phyloP scores from a whole-genome alignment of 2,888 invertebrate species.

The Belgica antarctica region DNA sequence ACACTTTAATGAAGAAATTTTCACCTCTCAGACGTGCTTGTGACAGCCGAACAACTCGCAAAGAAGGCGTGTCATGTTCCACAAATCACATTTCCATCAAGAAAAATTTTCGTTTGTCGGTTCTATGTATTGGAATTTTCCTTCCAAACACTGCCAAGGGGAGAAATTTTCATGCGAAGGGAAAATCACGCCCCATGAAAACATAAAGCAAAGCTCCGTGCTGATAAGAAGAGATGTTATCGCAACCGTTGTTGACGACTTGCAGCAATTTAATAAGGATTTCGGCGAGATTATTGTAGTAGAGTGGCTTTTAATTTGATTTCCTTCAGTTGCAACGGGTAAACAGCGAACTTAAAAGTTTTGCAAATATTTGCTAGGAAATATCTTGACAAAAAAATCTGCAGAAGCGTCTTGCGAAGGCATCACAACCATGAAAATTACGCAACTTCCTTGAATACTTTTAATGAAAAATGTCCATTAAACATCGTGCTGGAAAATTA shows the following conservation, averaged over 20 bases:
- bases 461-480: conserved; percentile 26
- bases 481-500: background rate
- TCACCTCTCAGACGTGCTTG: background rate
- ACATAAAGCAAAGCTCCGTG: background rate
- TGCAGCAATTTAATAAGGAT: too few relatives aligned
- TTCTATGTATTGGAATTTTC: conserved; percentile 13
- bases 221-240: background rate
- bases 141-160: background rate
- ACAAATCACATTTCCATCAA: conserved; percentile 15
- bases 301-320: background rate
- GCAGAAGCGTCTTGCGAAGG: background rate
- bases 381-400: too few relatives aligned
- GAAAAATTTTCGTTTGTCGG: background rate
- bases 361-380: too few relatives aligned
- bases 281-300: too few relatives aligned
- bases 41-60: background rate
- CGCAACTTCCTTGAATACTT: background rate
- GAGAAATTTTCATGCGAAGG: background rate
- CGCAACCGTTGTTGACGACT: too few relatives aligned
- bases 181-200: conserved; percentile 22
- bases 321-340: background rate
- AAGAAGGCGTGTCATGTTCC: background rate
- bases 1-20: conserved; percentile 16
- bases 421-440: background rate
- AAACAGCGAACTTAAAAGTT: too few relatives aligned